phyloP scores from a whole-genome alignment of 2,113 vertebrate genomes.

The Fulmarus glacialis region DNA sequence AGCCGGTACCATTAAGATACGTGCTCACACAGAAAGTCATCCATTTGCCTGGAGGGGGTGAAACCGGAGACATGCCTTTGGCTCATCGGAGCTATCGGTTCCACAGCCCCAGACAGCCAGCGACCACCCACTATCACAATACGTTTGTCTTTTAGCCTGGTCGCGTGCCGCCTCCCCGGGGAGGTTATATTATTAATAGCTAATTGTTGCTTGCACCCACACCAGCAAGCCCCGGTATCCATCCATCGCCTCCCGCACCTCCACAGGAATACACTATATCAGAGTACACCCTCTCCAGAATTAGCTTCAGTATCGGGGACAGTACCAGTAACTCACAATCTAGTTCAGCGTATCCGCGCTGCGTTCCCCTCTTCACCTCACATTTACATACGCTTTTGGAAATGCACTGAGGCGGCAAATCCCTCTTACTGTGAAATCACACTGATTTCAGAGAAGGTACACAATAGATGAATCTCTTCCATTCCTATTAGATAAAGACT shows the following conservation, averaged over 20 bases:
- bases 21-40: background rate
- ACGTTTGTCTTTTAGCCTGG: background rate
- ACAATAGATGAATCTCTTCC: background rate
- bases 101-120: background rate
- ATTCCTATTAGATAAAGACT: background rate
- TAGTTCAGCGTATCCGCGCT: background rate
- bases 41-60: background rate
- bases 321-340: background rate
- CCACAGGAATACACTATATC: fast-evolving
- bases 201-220: background rate
- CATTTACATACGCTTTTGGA: background rate
- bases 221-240: background rate
- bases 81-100: background rate
- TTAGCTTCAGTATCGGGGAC: background rate
- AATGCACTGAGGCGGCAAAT: background rate
- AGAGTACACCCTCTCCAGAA: background rate
- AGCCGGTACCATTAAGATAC: fast-evolving
- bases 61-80: background rate
- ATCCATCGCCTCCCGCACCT: background rate
- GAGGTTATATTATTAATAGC: background rate
- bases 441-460: background rate
- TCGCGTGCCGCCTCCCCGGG: background rate
- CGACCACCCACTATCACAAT: background rate
- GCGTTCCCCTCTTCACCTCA: background rate
- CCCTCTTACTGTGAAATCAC: background rate